Base-by-base conservation (phyloP, 1,140 invertebrate species). In the Pissodes strobi region DNA sequence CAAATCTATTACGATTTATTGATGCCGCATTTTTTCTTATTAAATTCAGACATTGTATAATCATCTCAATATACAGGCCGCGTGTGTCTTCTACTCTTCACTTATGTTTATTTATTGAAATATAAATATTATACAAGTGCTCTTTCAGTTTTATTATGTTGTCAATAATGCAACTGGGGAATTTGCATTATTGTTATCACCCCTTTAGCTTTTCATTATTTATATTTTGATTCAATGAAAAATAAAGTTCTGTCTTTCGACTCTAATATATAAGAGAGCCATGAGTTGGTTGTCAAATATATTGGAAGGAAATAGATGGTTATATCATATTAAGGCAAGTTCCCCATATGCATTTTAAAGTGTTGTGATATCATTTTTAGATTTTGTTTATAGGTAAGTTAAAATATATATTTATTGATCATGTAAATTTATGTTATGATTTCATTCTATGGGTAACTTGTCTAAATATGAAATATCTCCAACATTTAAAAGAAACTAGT, bases 391-490 rank as follows among this genome's bases (percentile, higher is more conserved):
- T 37, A 39, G 27, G 30, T 38, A 60, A 39, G 43, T 46, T 34
- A 30, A 17, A n/a, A n/a, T n/a, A 9, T 18, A 46, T 25, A n/a
- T 37, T 22, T 15, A 19, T 9, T 58, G n/a, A 4, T 45, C 9
- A 8, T 8, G 6, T 37, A 21, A 41, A 41, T 25, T 13, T 41
- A 13, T 56, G 6, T 15, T 25, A 37, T 41, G 2, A 21, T 15
- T 39, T 39, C 19, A 56, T 56, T n/a, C n/a, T 60, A 49, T 60
- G 57, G 57, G 57, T 60, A 51, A 60, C 57, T 60, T 60, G 57
- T 43, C 57, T 51, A 9, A 49, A 45, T 56, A 56, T 56, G 53
- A 39, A 19, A 49, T 49, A 13, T 9, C 41, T n/a, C n/a, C n/a
- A n/a, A n/a, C n/a, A n/a, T n/a, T n/a, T n/a, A n/a, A n/a, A n/a